These are phyloP conservation scores for Arvicanthis niloticus DNA, from an alignment of 2,113 vertebrate species.

Conservation along the genomic window DNA sequence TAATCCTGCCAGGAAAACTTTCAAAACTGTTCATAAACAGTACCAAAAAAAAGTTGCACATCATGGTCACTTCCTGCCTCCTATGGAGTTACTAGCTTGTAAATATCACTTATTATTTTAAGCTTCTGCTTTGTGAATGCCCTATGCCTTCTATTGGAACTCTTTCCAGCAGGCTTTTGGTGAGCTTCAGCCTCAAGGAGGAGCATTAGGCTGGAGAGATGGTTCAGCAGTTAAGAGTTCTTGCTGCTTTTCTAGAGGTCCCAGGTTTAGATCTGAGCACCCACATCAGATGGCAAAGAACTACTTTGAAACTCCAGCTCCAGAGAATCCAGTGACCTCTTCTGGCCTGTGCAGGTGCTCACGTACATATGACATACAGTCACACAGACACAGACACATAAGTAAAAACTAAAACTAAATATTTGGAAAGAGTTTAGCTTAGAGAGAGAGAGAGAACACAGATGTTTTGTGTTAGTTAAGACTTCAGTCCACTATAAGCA, in stretches of 20 bases:
- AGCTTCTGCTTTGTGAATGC: not conserved
- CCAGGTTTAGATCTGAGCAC: not conserved
- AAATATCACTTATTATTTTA: not conserved
- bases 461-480: not conserved
- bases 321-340: not conserved
- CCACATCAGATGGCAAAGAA: not conserved
- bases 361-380: not conserved
- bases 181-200: not conserved
- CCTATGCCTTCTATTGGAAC: not conserved
- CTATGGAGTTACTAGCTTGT: not conserved
- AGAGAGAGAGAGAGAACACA: not conserved
- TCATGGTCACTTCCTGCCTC: not conserved
- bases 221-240: not conserved
- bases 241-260: not conserved
- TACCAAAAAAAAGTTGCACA: not conserved
- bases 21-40: not conserved
- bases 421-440: not conserved
- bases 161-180: not conserved
- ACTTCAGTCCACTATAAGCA: not conserved
- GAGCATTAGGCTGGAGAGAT: not conserved
- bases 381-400: not conserved
- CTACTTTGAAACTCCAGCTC: not conserved
- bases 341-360: not conserved
- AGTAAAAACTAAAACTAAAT: not conserved
- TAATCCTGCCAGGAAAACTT: not conserved